Evolutionary conservation across 1,140 invertebrate genomes (phyloP).

Genomic region (Diorhabda elongata): DNA sequence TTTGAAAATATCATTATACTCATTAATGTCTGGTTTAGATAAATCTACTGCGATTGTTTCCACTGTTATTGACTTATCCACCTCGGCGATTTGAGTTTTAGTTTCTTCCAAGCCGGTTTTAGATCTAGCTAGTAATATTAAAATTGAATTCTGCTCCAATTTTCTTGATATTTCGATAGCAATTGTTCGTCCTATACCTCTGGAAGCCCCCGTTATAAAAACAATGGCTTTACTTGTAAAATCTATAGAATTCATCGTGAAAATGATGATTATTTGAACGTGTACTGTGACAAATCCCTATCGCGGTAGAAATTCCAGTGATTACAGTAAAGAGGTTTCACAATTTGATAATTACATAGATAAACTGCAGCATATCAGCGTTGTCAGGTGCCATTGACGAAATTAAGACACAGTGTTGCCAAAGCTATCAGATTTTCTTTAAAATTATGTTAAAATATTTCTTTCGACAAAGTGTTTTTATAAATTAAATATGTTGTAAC

Average conservation of each 20-base stretch:
- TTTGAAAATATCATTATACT: conserved; percentile 51
- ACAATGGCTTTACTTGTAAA: conserved; percentile 51
- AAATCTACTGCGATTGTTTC: conserved; percentile 58
- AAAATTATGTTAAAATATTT: too few relatives aligned
- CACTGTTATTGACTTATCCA: conserved; percentile 52
- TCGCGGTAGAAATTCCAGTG: too few relatives aligned
- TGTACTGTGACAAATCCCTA: too few relatives aligned
- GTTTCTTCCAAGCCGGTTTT: conserved; percentile 60
- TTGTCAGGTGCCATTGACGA: too few relatives aligned
- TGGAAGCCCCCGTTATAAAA: conserved; percentile 80
- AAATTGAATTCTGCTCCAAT: conserved; percentile 51
- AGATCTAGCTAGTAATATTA: conserved; percentile 75
- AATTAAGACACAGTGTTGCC: too few relatives aligned
- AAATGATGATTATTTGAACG: too few relatives aligned
- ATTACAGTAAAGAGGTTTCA: too few relatives aligned
- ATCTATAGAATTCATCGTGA: conserved; percentile 37
- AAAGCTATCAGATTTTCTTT: too few relatives aligned
- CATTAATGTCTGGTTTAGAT: conserved; percentile 47
- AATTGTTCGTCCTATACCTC: conserved; percentile 79
- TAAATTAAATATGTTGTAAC: too few relatives aligned
- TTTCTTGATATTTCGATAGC: conserved; percentile 62
- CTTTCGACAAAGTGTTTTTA: too few relatives aligned
- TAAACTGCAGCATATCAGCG: too few relatives aligned
- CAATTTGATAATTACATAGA: too few relatives aligned
- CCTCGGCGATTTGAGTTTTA: conserved; percentile 52